These are phyloP conservation scores for Polydrusus cervinus DNA, from an alignment of 2,888 invertebrate genomes.

Conservation along the genomic window DNA sequence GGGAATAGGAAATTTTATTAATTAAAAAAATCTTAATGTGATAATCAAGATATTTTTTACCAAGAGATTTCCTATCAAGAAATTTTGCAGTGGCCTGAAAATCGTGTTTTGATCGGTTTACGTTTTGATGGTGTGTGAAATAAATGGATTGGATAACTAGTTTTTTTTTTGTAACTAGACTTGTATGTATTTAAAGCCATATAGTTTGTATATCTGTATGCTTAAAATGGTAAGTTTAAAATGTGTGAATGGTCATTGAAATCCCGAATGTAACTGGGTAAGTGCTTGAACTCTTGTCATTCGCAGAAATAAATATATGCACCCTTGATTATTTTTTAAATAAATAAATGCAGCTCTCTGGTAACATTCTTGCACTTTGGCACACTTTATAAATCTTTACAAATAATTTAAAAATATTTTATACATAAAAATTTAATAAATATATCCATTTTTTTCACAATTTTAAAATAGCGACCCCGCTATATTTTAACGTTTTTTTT, in stretches of 20 bases:
- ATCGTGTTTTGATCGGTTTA: slow-evolving; percentile 42
- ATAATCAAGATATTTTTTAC: slow-evolving; percentile 16
- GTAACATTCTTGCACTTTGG: slow-evolving; percentile 73
- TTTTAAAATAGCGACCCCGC: slow-evolving; percentile 70
- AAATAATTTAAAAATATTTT: slow-evolving; percentile 72
- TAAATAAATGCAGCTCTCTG: slow-evolving; percentile 69
- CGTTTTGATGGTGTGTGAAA: slow-evolving; percentile 62
- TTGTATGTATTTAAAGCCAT: slow-evolving; percentile 36
- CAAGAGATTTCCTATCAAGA: slow-evolving; percentile 24
- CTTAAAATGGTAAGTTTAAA: slow-evolving; percentile 55
- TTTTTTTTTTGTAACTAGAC: slow-evolving; percentile 26
- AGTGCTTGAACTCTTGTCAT: slow-evolving; percentile 62
- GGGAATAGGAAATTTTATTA: slow-evolving; percentile 36
- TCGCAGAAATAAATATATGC: slow-evolving; percentile 70
- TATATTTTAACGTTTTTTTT: slow-evolving; percentile 51
- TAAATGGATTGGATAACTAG: slow-evolving; percentile 68
- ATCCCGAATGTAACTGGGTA: slow-evolving; percentile 65
- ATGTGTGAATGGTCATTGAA: slow-evolving; percentile 42
- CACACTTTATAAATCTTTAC: slow-evolving; percentile 73
- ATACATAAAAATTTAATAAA: slow-evolving; percentile 71
- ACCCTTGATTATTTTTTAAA: slow-evolving; percentile 68
- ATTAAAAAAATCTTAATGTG: slow-evolving; percentile 19
- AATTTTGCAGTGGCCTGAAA: slow-evolving; percentile 53
- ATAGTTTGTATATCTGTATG: slow-evolving; percentile 31
- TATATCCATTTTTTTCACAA: slow-evolving; percentile 73